These are phyloP conservation scores for Apocrypta bakeri DNA, from an alignment of 1,140 invertebrate genomes.

Conservation along the genomic window DNA sequence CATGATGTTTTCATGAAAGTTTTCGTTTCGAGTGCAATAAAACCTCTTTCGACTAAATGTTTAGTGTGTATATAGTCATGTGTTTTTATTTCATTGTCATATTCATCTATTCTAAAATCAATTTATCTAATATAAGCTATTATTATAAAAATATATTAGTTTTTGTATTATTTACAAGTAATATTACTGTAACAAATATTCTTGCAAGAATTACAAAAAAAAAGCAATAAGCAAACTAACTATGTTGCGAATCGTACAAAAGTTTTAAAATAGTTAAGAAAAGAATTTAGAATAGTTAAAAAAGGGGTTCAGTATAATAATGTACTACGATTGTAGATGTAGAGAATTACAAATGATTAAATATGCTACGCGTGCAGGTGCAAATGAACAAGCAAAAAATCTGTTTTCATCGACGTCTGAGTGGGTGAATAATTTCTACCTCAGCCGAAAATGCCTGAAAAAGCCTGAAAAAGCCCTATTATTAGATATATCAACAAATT, in stretches of 20 bases:
- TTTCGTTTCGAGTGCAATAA: background rate
- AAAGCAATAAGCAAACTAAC: background rate
- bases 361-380: slow-evolving; percentile 39
- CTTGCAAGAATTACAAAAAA: background rate
- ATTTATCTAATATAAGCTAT: background rate
- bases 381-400: slow-evolving; percentile 29
- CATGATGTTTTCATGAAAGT: background rate
- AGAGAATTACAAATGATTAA: slow-evolving; percentile 4
- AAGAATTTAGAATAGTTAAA: background rate
- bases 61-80: background rate
- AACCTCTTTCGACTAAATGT: background rate
- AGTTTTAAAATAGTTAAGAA: background rate
- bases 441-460: no score
- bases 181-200: background rate
- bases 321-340: background rate
- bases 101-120: slow-evolving; percentile 20
- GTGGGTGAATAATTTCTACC: no score
- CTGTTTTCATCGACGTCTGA: no score
- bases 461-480: no score
- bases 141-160: slow-evolving; percentile 4
- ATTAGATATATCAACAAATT: no score
- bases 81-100: background rate
- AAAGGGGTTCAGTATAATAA: background rate
- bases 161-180: background rate
- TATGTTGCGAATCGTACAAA: slow-evolving; percentile 3